Evolutionary conservation across 2,888 invertebrate species (phyloP).

Genomic region (Acrobasis consociella): DNA sequence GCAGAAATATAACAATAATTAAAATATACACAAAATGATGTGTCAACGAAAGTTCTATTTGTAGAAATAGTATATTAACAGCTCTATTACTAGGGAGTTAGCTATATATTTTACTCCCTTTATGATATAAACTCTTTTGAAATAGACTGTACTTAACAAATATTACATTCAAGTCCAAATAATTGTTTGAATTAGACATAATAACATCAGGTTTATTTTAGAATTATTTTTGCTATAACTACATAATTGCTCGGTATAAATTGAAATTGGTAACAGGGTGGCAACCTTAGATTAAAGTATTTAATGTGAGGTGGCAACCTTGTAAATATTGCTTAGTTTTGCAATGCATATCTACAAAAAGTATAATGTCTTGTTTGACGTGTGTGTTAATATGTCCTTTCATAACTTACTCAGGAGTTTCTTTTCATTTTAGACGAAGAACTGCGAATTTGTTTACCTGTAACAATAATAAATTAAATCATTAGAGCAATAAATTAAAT

Average conservation of each 20-base stretch:
- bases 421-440: no score
- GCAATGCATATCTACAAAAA: background rate
- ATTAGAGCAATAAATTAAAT: no score
- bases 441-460: background rate
- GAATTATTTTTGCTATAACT: constrained; percentile 16
- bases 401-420: no score
- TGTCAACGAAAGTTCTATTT: no score
- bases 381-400: no score
- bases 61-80: no score
- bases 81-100: no score
- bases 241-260: constrained; percentile 14
- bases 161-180: constrained; percentile 13
- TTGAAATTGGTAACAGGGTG: constrained; percentile 15
- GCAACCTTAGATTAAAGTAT: no score
- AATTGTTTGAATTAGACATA: constrained; percentile 24
- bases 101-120: no score
- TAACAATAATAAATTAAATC: background rate
- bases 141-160: background rate
- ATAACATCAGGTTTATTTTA: constrained; percentile 11
- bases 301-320: constrained; percentile 3
- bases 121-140: background rate
- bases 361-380: no score
- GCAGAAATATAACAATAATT: no score
- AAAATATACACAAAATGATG: no score
- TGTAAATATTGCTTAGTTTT: constrained; percentile 5